These are phyloP conservation scores for Xylota segnis DNA, from an alignment of 2,888 invertebrate genomes.

Conservation along the genomic window DNA sequence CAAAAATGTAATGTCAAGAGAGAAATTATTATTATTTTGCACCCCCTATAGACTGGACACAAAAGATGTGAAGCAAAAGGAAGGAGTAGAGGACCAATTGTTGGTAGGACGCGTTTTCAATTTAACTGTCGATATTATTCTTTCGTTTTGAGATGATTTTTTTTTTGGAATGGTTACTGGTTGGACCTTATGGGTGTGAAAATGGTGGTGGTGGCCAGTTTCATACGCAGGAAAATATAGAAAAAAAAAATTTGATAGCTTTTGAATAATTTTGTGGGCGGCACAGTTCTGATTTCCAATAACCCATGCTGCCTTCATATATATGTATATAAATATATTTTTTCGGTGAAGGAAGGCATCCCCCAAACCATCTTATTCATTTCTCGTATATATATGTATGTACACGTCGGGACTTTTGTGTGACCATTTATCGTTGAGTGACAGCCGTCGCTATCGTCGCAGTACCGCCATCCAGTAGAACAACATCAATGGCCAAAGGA, in stretches of 20 bases:
- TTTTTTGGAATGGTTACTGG: slow-evolving; percentile 5
- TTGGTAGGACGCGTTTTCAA: slow-evolving; percentile 64
- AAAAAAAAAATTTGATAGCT: slow-evolving; percentile 56
- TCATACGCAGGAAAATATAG: slow-evolving; percentile 30
- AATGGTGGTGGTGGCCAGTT: slow-evolving; percentile 36
- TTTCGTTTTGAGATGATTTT: slow-evolving; percentile 38
- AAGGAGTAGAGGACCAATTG: slow-evolving; percentile 44
- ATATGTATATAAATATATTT: no score
- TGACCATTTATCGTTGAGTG: slow-evolving; percentile 73
- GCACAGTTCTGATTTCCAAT: slow-evolving; percentile 57
- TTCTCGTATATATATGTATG: no score
- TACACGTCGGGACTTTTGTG: slow-evolving; percentile 38
- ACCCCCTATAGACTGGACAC: slow-evolving; percentile 32
- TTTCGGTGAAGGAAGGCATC: slow-evolving; percentile 17
- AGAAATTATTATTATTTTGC: slow-evolving; percentile 56
- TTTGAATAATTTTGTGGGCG: slow-evolving; percentile 74
- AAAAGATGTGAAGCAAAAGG: slow-evolving; percentile 7
- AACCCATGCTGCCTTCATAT: slow-evolving; percentile 27
- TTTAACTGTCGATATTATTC: slow-evolving; percentile 68
- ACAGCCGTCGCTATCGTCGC: slow-evolving; percentile 61
- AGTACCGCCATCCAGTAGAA: slow-evolving; percentile 21
- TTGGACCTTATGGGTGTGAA: slow-evolving; percentile 31
- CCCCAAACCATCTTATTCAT: background rate
- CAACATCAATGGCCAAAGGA: slow-evolving; percentile 53
- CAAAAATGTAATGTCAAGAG: slow-evolving; percentile 40